Evolutionary conservation across 2,888 invertebrate genomes (phyloP), one percentile per base, ranked within the genome.

Genomic region (Elmis aenea): DNA sequence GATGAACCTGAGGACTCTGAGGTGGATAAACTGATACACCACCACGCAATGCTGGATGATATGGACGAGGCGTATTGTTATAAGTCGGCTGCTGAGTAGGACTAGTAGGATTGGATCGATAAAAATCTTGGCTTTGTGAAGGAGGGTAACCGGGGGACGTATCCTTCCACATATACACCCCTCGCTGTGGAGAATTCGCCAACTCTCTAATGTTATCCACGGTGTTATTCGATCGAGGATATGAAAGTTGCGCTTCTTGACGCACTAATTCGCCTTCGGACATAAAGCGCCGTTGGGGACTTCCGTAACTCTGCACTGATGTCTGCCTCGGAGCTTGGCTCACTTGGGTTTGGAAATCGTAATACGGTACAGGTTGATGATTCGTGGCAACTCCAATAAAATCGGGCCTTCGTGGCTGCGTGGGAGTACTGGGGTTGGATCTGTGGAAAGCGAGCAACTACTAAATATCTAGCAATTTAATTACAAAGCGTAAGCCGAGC

Each of bases 391-490:
- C 85, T 56, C 85, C 81, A 66, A 89, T 88, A 72, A 89, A 90
- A 72, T 89, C 89, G 39, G 89, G 89, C 53, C 89, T 79, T 61
- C 88, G 79, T 55, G 87, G 85, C 76, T 87, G 87, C 59, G 90
- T 90, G 59, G 91, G 91, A 61, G 90, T 90, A 66, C 89, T 88
- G 58, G 90, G 91, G 73, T 90, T 90, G 56, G 90, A 90, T 81
- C 90, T 90, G 80, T 69, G 73, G 55, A 62, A 50, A 54, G 55
- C 55, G 51, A 56, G 52, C 54, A 53, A 51, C 53, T 55, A 55
- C 54, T 44, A 32, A 18, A 57, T 51, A 50, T 42, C 55, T 54
- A 56, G 54, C 54, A 50, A 43, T 31, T 35, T 26, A 42, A 15
- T 20, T 15, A 40, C 8, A 16, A 33, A 33, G 36, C 27, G 21